Percentiles rank a stretch among this genome's conserved stretches.
These are phyloP conservation scores for Neostethus bicornis DNA, from an alignment of 2,797 vertebrate species.

Conservation along the genomic window DNA sequence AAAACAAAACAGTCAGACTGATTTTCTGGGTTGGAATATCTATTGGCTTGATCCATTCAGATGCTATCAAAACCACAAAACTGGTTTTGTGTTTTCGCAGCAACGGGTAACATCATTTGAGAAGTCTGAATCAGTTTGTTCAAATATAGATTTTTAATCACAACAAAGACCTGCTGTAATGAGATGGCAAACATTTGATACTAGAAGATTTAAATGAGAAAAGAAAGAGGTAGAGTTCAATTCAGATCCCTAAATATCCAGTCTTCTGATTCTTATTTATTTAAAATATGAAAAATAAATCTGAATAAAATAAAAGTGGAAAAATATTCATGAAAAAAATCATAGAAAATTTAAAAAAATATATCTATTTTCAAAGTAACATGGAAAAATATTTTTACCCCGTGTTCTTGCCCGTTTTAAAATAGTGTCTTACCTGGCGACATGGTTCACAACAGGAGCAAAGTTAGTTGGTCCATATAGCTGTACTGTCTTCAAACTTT, in stretches of 20 bases:
- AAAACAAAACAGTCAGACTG: constrained; percentile 24
- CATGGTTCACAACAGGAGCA: constrained; percentile 92
- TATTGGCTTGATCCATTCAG: constrained; percentile 32
- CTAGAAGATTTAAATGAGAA: constrained; percentile 19
- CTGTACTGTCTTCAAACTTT: constrained; percentile 93
- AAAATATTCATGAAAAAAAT: too few species aligned
- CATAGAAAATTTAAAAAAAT: too few species aligned
- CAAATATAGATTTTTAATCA: constrained; percentile 69
- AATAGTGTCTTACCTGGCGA: constrained; percentile 84
- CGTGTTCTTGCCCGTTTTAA: not conserved
- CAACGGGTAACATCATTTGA: constrained; percentile 21
- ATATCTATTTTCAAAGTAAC: too few species aligned
- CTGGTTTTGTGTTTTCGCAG: constrained; percentile 4
- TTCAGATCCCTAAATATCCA: not conserved
- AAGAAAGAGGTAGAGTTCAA: constrained; percentile 1
- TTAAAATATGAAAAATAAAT: too few species aligned
- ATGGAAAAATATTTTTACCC: not conserved
- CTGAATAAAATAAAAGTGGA: too few species aligned
- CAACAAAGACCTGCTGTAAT: constrained; percentile 40
- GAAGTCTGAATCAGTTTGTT: constrained; percentile 53
- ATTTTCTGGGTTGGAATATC: constrained; percentile 36
- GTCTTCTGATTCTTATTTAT: too few species aligned
- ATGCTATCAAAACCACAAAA: constrained; percentile 52
- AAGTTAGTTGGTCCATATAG: constrained; percentile 97
- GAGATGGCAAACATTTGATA: constrained; percentile 48